Conservation (phyloP, 1,140 invertebrate species). For the Maconellicoccus hirsutus region DNA sequence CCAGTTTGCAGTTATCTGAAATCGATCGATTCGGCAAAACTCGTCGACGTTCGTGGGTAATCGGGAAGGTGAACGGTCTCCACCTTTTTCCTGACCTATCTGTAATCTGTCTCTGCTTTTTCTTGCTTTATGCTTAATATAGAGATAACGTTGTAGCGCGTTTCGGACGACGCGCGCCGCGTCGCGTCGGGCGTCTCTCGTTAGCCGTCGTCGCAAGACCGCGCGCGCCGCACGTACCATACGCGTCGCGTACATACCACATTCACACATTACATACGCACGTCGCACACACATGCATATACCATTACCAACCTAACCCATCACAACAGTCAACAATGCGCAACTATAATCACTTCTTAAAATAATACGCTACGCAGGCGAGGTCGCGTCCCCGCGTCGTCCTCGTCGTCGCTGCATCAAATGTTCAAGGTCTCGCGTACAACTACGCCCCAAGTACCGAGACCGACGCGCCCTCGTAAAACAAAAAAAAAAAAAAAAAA, state of each 20-base stretch:
- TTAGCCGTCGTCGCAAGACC: no score
- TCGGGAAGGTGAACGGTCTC: slow-evolving; percentile 6
- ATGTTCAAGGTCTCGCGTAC: no score
- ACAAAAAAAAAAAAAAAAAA: no score
- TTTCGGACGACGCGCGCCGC: neutral
- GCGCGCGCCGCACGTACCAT: no score
- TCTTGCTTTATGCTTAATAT: neutral
- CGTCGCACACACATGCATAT: no score
- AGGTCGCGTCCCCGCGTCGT: no score
- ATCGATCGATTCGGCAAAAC: neutral
- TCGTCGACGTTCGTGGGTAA: neutral
- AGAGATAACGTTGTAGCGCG: neutral
- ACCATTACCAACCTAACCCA: no score
- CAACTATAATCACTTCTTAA: neutral
- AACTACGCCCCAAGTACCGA: no score
- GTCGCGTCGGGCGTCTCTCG: neutral
- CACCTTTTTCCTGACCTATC: slow-evolving; percentile 7
- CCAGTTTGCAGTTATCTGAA: slow-evolving; percentile 13
- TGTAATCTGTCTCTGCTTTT: neutral
- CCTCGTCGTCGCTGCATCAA: no score
- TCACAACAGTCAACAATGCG: neutral
- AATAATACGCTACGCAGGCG: neutral
- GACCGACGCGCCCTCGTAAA: no score
- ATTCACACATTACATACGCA: no score
- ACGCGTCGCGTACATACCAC: no score